Base-by-base conservation (phyloP, 2,113 vertebrate species). In the Clarias macrocephalus region DNA sequence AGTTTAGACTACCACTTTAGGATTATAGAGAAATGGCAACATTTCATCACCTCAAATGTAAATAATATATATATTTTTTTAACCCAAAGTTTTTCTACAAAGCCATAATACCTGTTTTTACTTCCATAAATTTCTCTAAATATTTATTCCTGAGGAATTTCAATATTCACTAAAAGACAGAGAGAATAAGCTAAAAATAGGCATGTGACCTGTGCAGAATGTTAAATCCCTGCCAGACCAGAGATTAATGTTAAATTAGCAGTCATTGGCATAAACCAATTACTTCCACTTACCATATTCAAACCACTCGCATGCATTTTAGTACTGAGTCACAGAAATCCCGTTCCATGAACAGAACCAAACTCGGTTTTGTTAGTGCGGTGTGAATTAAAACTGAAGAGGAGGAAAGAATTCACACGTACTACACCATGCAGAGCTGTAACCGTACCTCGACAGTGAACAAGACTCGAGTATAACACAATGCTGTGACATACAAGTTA, bases 281-380 rank as follows among this genome's bases (percentile, higher is more conserved):
- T 2, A 84, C 56, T 75, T 12, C 62, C 4, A 84, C 56, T 75
- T 12, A 76, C 70, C 72, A 30, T 52, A 56, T 60, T 73, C 21
- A 73, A 73, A 42, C 68, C 23, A 54, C 75, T 86, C 28, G 15
- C 57, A 70, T 80, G 85, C 62, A 68, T 80, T 57, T 86, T 12
- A 68, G 42, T 56, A 13, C 12, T 13, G 37, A 57, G 25, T 42
- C 30, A 37, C 37, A 21, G 25, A 12, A 33, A 11, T 62, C 23
- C 19, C 54, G 21, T 23, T 21, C 59, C 3, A 30, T 79, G 13
- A 65, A 63, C 30, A 12, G 16, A 75, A 28, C 54, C 8, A 54
- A 30, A 77, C 84, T 25, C 28, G 0, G n/a, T 11, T 7, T 23
- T 11, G 57, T 83, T 63, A 62, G 30, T 21, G 28, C 9, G 1